phyloP scores from a whole-genome alignment of 2,888 invertebrate genomes.

The Eupithecia pulchellata region DNA sequence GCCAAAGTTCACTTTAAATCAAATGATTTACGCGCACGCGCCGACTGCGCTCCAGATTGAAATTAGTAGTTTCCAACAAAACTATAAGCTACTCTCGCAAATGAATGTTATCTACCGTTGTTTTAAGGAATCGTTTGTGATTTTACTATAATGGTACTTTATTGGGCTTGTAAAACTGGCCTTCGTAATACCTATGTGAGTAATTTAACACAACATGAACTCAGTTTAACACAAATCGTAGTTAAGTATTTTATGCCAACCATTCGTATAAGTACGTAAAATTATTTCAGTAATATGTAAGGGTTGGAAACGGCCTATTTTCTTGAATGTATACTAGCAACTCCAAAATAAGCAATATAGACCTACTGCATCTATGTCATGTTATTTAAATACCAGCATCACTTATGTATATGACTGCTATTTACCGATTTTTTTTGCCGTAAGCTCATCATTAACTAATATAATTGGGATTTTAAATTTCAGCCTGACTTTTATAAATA shows the following conservation, averaged over 20 bases:
- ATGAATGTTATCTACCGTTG: neutral
- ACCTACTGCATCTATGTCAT: neutral
- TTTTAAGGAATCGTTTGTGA: neutral
- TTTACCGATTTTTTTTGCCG: neutral
- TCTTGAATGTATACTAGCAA: neutral
- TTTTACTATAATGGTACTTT: no score
- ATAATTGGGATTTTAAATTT: neutral
- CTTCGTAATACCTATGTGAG: no score
- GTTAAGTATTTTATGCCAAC: no score
- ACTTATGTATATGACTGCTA: neutral
- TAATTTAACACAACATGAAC: no score
- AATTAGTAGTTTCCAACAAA: constrained; percentile 29
- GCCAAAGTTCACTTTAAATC: constrained; percentile 50
- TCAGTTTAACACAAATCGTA: no score
- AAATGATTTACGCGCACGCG: constrained; percentile 37
- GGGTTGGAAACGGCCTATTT: no score
- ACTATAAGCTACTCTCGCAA: neutral
- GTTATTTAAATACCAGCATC: neutral
- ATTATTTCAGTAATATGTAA: no score
- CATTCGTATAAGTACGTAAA: no score
- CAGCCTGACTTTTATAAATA: no score
- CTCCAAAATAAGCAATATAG: neutral
- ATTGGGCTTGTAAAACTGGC: neutral
- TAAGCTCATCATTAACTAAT: neutral
- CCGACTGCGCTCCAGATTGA: constrained; percentile 26